Conservation (phyloP, 2,888 invertebrate genomes). For the Lepeophtheirus nordmannii region DNA sequence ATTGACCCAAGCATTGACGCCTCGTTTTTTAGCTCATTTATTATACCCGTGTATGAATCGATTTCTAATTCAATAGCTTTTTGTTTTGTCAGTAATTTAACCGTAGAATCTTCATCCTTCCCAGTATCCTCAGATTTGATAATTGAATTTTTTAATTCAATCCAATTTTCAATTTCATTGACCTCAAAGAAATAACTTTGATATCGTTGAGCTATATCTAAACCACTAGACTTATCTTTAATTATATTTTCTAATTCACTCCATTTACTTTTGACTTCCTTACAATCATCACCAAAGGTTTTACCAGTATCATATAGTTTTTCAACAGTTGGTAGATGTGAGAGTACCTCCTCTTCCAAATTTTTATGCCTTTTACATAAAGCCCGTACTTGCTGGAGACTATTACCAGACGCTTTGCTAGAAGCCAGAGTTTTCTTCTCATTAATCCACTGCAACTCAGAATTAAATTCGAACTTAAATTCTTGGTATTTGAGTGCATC, state of each 20-base stretch:
- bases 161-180: conserved; percentile 80
- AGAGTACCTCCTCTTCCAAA: conserved; percentile 69
- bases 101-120: conserved; percentile 73
- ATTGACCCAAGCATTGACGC: conserved; percentile 62
- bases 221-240: conserved; percentile 52
- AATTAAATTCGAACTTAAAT: conserved; percentile 78
- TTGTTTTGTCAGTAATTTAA: conserved; percentile 81
- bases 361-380: conserved; percentile 85
- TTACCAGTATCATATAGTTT: conserved; percentile 65
- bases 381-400: conserved; percentile 53
- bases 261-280: conserved; percentile 56
- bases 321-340: conserved; percentile 68
- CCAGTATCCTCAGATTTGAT: conserved; percentile 70
- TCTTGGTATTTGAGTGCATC: conserved; percentile 73
- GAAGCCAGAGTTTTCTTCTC: conserved; percentile 69
- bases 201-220: conserved; percentile 42
- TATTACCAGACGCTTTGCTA: conserved; percentile 38
- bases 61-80: conserved; percentile 79
- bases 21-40: conserved; percentile 37
- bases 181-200: conserved; percentile 53
- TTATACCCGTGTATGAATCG: conserved; percentile 63
- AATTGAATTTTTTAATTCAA: conserved; percentile 67
- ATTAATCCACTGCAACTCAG: conserved; percentile 85
- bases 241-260: conserved; percentile 52
- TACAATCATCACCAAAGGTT: conserved; percentile 54